phyloP scores from a whole-genome alignment of 2,797 vertebrate species.

The Gymnothorax javanicus region DNA sequence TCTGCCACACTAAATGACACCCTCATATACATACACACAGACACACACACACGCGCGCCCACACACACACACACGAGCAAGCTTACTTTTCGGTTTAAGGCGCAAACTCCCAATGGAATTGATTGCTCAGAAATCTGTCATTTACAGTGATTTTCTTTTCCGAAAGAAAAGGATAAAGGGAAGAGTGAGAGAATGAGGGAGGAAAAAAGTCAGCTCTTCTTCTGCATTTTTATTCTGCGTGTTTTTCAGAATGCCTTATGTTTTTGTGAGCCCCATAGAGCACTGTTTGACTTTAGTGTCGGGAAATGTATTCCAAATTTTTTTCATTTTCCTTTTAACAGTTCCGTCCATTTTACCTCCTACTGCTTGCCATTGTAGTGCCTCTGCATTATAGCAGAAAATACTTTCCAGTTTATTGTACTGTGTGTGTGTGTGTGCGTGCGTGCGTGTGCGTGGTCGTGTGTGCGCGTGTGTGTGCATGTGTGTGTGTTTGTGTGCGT shows the following conservation, averaged over 20 bases:
- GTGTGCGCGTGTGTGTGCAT: background rate
- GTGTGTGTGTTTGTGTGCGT: background rate
- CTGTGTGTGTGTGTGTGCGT: background rate
- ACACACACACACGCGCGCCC: background rate
- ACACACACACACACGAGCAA: background rate
- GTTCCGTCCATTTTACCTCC: background rate
- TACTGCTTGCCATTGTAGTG: background rate
- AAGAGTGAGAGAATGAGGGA: background rate
- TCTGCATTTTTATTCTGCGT: constrained; percentile 13
- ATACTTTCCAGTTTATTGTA: background rate
- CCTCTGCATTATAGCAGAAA: background rate
- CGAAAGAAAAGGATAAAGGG: background rate
- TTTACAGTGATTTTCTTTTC: background rate
- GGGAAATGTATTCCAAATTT: constrained; percentile 26
- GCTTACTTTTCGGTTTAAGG: background rate
- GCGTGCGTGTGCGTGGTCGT: no score
- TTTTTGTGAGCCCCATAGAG: constrained; percentile 37
- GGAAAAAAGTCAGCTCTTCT: background rate
- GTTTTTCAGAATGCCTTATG: constrained; percentile 21
- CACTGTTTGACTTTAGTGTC: background rate
- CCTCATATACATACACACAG: background rate
- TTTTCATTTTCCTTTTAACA: constrained; percentile 27
- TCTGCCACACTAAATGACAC: background rate
- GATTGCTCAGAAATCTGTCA: background rate
- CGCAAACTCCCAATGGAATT: background rate